These are phyloP conservation scores for Glaucopsyche alexis DNA, from an alignment of 2,888 invertebrate genomes.

Conservation along the genomic window DNA sequence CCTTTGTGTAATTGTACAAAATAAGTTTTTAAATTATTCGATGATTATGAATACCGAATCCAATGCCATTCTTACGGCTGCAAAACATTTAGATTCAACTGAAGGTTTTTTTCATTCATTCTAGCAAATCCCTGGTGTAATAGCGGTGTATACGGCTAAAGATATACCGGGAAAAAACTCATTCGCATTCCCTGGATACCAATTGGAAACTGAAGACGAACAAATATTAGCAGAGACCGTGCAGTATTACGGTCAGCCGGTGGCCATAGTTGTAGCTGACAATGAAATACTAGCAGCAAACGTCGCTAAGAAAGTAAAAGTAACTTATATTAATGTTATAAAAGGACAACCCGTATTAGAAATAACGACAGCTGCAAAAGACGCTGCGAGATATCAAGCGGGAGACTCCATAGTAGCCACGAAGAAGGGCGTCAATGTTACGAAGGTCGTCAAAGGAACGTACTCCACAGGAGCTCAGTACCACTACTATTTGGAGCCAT, in stretches of 20 bases:
- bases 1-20: no score
- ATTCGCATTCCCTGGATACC: conserved; percentile 61
- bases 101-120: conserved; percentile 38
- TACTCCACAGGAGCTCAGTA: conserved; percentile 83
- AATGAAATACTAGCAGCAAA: conserved; percentile 75
- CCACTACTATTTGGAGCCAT: conserved; percentile 87
- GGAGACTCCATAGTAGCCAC: conserved; percentile 53
- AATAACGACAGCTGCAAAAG: conserved; percentile 54
- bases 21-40: no score
- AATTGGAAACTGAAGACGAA: conserved; percentile 64
- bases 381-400: conserved; percentile 45
- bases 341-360: conserved; percentile 56
- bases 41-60: no score
- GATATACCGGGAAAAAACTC: conserved; percentile 85
- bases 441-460: conserved; percentile 72
- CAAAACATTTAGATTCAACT: no score
- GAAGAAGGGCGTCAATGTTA: conserved; percentile 56
- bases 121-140: conserved; percentile 82
- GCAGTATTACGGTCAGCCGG: conserved; percentile 83
- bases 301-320: conserved; percentile 79
- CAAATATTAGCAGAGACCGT: conserved; percentile 79
- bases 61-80: no score
- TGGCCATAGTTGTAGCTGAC: conserved; percentile 85
- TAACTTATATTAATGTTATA: conserved; percentile 73
- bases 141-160: conserved; percentile 81